Conservation (phyloP, 2,113 vertebrate species). For the Ochotona princeps region DNA sequence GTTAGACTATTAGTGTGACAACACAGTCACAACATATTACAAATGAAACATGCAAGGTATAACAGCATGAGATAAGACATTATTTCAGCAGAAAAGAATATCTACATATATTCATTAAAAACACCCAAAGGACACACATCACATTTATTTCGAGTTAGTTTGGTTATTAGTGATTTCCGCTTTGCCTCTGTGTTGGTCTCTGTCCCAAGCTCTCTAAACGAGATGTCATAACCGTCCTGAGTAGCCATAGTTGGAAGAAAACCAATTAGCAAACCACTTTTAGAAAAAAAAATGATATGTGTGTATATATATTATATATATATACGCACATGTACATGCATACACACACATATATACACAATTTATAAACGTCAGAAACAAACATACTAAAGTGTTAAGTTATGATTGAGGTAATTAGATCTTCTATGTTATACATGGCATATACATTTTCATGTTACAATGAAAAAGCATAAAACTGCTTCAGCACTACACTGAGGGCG, state of each 20-base stretch:
- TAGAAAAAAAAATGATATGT: background rate
- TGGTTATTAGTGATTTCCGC: conserved; percentile 44
- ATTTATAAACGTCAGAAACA: conserved; percentile 54
- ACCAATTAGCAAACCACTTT: conserved; percentile 58
- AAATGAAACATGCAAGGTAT: conserved; percentile 60
- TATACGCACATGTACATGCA: no score
- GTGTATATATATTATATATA: no score
- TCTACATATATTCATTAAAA: conserved; percentile 52
- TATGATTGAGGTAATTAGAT: conserved; percentile 2
- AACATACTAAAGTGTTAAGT: conserved; percentile 66
- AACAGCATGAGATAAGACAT: conserved; percentile 44
- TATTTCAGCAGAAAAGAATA: conserved; percentile 57
- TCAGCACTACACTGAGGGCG: conserved; percentile 3
- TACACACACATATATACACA: background rate
- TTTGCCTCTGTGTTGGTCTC: conserved; percentile 59
- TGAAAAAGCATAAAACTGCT: conserved; percentile 49
- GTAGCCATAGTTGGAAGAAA: conserved; percentile 70
- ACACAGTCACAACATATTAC: conserved; percentile 65
- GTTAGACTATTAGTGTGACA: conserved; percentile 54
- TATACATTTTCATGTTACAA: conserved; percentile 43
- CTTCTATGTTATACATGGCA: background rate
- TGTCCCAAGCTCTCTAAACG: conserved; percentile 51
- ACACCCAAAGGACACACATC: conserved; percentile 45
- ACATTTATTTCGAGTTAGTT: conserved; percentile 61
- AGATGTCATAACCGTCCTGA: conserved; percentile 62